phyloP scores from a whole-genome alignment of 2,113 vertebrate genomes.

The Capra hircus region DNA sequence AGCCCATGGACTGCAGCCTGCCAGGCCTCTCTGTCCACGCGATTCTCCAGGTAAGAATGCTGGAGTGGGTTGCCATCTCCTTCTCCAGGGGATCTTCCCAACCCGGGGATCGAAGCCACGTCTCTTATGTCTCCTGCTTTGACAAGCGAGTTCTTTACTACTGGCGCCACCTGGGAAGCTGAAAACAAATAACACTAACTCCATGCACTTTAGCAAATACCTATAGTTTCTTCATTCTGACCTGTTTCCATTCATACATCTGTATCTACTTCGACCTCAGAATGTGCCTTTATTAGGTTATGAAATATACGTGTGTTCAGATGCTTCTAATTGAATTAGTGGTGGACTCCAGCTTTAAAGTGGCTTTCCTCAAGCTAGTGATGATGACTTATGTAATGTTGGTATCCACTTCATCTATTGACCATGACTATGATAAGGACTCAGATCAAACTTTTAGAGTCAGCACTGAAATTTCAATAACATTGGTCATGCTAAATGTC shows the following conservation, averaged over 20 bases:
- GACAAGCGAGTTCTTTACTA: neutral
- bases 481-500: neutral
- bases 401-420: neutral
- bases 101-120: accelerated
- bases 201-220: neutral
- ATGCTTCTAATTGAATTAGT: neutral
- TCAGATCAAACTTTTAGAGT: neutral
- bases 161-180: neutral
- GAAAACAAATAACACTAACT: neutral
- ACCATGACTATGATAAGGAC: neutral
- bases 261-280: neutral
- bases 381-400: neutral
- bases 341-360: neutral
- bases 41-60: neutral
- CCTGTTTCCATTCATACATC: neutral
- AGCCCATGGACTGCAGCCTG: neutral
- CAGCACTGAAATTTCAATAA: neutral
- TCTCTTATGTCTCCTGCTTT: neutral
- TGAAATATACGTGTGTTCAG: neutral
- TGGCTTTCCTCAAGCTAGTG: neutral
- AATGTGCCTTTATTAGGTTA: neutral
- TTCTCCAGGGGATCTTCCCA: neutral
- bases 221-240: neutral
- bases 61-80: neutral
- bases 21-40: neutral